Base-by-base conservation (phyloP, 2,113 vertebrate species). In the Macquaria ambigua region DNA sequence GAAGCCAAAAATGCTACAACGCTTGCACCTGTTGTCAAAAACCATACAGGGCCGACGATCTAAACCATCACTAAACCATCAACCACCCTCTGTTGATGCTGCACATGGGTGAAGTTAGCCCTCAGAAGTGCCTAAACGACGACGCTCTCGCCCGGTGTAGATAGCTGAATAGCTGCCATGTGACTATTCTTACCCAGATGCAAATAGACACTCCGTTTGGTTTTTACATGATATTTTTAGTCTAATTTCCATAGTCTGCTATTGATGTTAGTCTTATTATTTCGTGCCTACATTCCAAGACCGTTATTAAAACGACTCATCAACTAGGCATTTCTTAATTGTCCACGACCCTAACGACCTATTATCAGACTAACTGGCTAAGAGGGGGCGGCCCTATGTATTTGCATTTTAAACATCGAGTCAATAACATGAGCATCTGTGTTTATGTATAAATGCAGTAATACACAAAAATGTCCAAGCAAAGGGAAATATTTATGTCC, bases 351-450 rank as follows among this genome's bases (percentile, higher is more conserved):
- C 9, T 25, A 15, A 9, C 39, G 21, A 56, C 18, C 21, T 16
- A 14, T 58, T 9, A 43, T 15, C 50, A 72, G 50, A 55, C 34
- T 23, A 56, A 72, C 9, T 55, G 31, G 31, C 50, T 56, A 0
- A n/a, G 14, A 23, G 28, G 10, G 1, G 3, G 5, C 0, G 0
- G 37, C 2, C 20, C 31, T 55, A 34, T 20, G 1, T 37, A 10
- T 41, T 31, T 62, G 12, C 28, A 16, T 7, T 31, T 43, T 21
- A 64, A 61, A 16, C 31, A 62, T 20, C 16, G 18, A 37, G 16
- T 64, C 59, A 61, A 18, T 34, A 7, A 61, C 28, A 10, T 37
- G 7, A 62, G 5, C 16, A 28, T 68, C 23, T 48, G 14, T 10
- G 28, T 10, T 67, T 46, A 34, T 34, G 39, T 69, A 31, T 69